Evolutionary conservation across 1,140 invertebrate genomes (phyloP), one percentile per base, ranked within the genome.

Genomic region (Ditylenchus dipsaci): DNA sequence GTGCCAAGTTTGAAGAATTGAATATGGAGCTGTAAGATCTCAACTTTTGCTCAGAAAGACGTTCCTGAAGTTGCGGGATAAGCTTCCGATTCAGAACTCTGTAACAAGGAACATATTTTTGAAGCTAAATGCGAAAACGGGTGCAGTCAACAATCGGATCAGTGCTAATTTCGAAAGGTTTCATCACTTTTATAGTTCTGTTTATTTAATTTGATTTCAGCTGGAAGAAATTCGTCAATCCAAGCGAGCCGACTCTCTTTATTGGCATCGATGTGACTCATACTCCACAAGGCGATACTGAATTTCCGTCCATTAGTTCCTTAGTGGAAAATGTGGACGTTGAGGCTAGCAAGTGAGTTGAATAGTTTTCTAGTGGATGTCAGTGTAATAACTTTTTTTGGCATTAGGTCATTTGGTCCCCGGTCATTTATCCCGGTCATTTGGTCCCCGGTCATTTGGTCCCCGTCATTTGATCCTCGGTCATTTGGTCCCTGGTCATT

Each of bases 1-100:
- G 93, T 76, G 94, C 94, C 57, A 88, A 91, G 79, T 95, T 95
- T 82, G 92, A 95, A 84, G 92, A 95, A 83, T 86, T 97, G 72
- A 92, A 91, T 80, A 89, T 90, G 58, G 93, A 97, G 84, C 87
- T 96, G 29, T 67, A 13, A 21, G 19, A 8, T 63, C 65, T 15
- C 65, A 67, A 33, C 19, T 67, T 19, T 23, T 67, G n/a, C 45
- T 49, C 27, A 21, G 27, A 27, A 67, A 67, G 21, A 67, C 65
- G 7, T 67, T 65, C n/a, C 21, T 65, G 13, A 67, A 67, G 38
- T 23, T 67, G 1, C 11, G 0, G 9, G 45, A 60, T 17, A 21
- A 65, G 21, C 23, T 33, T 15, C 60, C 13, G 65, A 21, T 67
- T 45, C 38, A 21, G 11, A 67, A 49, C 38, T 21, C 56, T 49